Conservation (phyloP, 1,140 invertebrate species). For the Cotesia vestalis region DNA sequence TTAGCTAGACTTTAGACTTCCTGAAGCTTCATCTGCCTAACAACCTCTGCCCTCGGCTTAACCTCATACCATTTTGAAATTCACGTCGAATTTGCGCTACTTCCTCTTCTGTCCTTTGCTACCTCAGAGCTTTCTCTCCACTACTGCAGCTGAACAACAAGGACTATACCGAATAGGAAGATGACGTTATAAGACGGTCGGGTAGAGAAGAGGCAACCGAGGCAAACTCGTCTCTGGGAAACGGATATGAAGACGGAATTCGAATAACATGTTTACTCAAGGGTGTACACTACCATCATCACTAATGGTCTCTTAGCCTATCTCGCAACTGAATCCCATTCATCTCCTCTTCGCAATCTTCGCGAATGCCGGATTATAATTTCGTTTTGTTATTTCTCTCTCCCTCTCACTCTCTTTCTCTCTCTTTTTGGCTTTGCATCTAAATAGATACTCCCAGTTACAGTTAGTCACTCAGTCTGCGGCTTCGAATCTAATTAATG, state of each 20-base stretch:
- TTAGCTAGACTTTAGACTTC: slow-evolving; percentile 35
- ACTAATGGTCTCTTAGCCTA: slow-evolving; percentile 42
- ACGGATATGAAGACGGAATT: slow-evolving; percentile 53
- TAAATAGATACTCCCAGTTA: neutral
- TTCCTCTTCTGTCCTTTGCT: no score
- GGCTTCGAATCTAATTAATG: slow-evolving; percentile 1
- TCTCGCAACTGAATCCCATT: slow-evolving; percentile 18
- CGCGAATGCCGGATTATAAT: slow-evolving; percentile 16
- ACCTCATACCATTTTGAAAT: slow-evolving; percentile 4
- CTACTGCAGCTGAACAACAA: neutral
- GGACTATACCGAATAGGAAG: neutral
- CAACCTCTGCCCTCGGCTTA: slow-evolving; percentile 8
- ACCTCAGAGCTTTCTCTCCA: neutral
- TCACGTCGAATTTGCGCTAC: no score
- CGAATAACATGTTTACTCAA: slow-evolving; percentile 51
- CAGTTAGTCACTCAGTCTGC: neutral
- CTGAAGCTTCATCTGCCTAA: slow-evolving; percentile 3
- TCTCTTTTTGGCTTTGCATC: neutral
- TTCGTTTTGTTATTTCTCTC: slow-evolving; percentile 4
- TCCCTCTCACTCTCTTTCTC: no score
- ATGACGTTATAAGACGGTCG: neutral
- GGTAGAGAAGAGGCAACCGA: neutral
- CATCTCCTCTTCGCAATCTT: slow-evolving; percentile 17
- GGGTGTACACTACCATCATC: slow-evolving; percentile 18
- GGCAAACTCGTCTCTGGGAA: slow-evolving; percentile 34